Base-by-base conservation (phyloP, 2,888 invertebrate genomes). In the Oscheius onirici region DNA sequence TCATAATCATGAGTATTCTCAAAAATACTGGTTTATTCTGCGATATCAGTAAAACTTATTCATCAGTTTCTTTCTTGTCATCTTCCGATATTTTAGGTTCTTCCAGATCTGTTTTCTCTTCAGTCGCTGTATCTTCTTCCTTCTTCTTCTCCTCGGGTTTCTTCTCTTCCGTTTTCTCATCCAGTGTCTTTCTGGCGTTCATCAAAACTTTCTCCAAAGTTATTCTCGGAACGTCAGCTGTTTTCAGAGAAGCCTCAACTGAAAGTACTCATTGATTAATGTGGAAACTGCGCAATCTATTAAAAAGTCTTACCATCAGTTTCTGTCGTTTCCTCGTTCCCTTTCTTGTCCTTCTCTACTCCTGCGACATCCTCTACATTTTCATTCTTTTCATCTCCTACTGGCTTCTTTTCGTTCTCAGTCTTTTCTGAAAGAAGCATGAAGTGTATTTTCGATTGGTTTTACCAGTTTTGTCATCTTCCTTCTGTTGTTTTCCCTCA, bases 11-110 rank as follows among this genome's bases (percentile, higher is more conserved):
- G 46, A 46, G 17, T 15, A 3, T 34, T 34, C 34, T 8, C 34
- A 34, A 34, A 8, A 34, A 8, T 34, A 34, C 34, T 34, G 58
- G 58, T 58, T 58, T 58, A 58, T 58, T 58, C 55, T 55, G 51
- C 22, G 51, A 51, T 51, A 20, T 55, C 24, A 26, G 13, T 22
- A 28, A 55, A 28, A 15, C 28, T 51, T 24, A 20, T 46, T 46
- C 20, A 20, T 46, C 46, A 10, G 46, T 46, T 46, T 15, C 13
- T 13, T 46, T 26, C 55, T 26, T 20, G 8, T 15, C 20, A 8
- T 26, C 55, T 3, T 26, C 28, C 3, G 8, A 10, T 26, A 28
- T 13, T 26, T 24, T 24, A n/a, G n/a, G n/a, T 8, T 24, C 1
- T 24, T n/a, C 55, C 24, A 28, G 26, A 24, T 24, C 26, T 15